phyloP scores from a whole-genome alignment of 1,140 invertebrate genomes.

The Drosophila guanche region DNA sequence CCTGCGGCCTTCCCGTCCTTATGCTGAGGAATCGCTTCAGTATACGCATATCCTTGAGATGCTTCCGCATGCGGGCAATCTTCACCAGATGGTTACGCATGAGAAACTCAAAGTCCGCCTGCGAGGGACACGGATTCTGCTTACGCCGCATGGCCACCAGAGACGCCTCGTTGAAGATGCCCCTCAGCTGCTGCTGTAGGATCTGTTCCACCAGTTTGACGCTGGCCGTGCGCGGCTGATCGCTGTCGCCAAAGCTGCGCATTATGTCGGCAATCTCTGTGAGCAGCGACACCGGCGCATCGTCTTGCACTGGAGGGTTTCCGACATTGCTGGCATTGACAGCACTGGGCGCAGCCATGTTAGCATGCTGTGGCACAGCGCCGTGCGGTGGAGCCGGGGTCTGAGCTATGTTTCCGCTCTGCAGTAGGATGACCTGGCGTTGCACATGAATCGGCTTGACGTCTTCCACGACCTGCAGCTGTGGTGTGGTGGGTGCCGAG shows the following conservation, averaged over 20 bases:
- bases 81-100: slow-evolving; percentile 81
- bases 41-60: slow-evolving; percentile 78
- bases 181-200: slow-evolving; percentile 78
- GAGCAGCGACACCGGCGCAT: slow-evolving; percentile 69
- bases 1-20: slow-evolving; percentile 65
- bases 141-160: slow-evolving; percentile 78
- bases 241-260: slow-evolving; percentile 80
- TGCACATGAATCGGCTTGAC: slow-evolving; percentile 65
- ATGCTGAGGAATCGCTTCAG: slow-evolving; percentile 75
- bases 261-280: slow-evolving; percentile 83
- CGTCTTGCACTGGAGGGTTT: slow-evolving; percentile 44
- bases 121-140: slow-evolving; percentile 73
- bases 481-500: slow-evolving; percentile 57
- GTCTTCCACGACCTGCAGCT: slow-evolving; percentile 56
- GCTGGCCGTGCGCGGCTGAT: slow-evolving; percentile 68
- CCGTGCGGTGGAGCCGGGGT: slow-evolving; percentile 27
- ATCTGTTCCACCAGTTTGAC: slow-evolving; percentile 82
- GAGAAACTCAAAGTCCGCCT: slow-evolving; percentile 81
- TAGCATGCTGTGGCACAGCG: slow-evolving; percentile 27
- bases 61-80: slow-evolving; percentile 80
- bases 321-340: not conserved
- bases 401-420: slow-evolving; percentile 42
- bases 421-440: slow-evolving; percentile 64
- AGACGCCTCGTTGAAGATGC: slow-evolving; percentile 80
- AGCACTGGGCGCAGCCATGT: slow-evolving; percentile 6